These are phyloP conservation scores for Damaliscus lunatus DNA, from an alignment of 2,113 vertebrate species.

Conservation along the genomic window DNA sequence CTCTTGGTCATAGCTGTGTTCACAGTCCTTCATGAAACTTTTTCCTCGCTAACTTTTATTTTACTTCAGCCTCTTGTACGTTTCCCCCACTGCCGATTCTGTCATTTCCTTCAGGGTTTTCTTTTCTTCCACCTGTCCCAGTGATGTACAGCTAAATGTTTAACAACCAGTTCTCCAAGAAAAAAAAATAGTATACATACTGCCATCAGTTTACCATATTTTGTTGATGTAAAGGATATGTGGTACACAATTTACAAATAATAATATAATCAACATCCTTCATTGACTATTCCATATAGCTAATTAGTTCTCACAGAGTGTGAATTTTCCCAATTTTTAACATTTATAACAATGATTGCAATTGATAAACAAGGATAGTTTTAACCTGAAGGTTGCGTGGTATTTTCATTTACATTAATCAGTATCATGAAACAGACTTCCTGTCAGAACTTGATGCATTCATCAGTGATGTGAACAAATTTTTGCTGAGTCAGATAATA, in stretches of 20 bases:
- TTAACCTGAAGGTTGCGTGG: not conserved
- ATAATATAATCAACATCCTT: not conserved
- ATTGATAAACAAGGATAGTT: not conserved
- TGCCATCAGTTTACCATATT: not conserved
- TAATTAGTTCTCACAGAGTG: not conserved
- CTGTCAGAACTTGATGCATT: not conserved
- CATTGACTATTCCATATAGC: not conserved
- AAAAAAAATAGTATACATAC: not conserved
- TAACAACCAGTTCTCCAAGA: not conserved
- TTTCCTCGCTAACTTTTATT: not conserved
- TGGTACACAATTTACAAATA: not conserved
- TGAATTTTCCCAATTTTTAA: not conserved
- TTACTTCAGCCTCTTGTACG: not conserved
- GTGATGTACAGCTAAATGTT: not conserved
- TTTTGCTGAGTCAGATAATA: not conserved
- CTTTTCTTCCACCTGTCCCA: not conserved
- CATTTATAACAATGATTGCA: not conserved
- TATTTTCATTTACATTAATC: not conserved
- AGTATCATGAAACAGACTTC: not conserved
- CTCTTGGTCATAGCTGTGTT: not conserved
- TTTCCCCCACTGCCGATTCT: not conserved
- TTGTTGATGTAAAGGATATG: not conserved
- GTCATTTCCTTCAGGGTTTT: not conserved
- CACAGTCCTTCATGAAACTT: not conserved
- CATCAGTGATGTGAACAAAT: not conserved